Conservation (phyloP, 2,797 vertebrate species). For the Linurgus olivaceus region DNA sequence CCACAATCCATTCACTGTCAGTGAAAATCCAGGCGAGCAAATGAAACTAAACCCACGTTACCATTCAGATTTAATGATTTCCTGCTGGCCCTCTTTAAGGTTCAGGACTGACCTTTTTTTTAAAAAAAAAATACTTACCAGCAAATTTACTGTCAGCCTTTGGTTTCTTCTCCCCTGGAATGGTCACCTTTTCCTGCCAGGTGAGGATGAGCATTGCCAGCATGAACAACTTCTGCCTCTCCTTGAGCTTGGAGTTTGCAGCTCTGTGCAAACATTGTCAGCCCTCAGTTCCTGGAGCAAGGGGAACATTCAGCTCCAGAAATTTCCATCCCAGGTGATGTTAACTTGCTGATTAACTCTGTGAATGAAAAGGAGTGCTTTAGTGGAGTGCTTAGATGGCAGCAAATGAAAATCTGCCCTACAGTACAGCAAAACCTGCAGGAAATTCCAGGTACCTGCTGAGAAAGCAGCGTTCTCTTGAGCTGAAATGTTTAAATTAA, state of each 20-base stretch:
- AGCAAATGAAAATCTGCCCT: background rate
- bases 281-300: background rate
- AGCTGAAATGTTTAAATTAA: background rate
- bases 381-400: background rate
- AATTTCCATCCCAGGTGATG: background rate
- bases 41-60: conserved; percentile 31
- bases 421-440: background rate
- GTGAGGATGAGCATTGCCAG: background rate
- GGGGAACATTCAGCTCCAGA: background rate
- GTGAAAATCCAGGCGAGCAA: background rate
- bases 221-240: background rate
- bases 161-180: background rate
- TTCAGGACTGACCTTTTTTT: background rate
- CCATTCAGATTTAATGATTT: conserved; percentile 36
- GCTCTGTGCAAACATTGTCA: background rate
- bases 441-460: background rate
- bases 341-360: conserved; percentile 4
- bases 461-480: background rate
- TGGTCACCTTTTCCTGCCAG: background rate
- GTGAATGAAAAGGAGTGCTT: background rate
- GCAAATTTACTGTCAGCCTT: background rate
- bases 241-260: background rate
- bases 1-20: background rate
- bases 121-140: background rate
- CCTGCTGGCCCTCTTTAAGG: background rate